These are phyloP conservation scores for Littorina saxatilis DNA, from an alignment of 1,140 invertebrate species.

Conservation along the genomic window DNA sequence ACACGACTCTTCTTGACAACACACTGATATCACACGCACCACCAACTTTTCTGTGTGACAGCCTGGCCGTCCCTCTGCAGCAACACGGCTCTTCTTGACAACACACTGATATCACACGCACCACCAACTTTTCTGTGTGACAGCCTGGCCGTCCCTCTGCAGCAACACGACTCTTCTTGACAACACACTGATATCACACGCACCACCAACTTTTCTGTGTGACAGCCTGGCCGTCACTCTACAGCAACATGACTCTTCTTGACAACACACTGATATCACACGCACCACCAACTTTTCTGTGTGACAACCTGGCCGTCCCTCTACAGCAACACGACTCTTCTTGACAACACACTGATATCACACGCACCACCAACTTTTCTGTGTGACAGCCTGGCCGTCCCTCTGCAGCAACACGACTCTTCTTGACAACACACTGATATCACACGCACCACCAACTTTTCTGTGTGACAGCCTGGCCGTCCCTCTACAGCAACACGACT, in stretches of 20 bases:
- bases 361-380: neutral
- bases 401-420: constrained; percentile 32
- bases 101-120: neutral
- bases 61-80: constrained; percentile 38
- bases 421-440: neutral
- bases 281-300: neutral
- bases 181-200: neutral
- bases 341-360: neutral
- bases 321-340: constrained; percentile 18
- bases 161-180: neutral
- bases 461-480: neutral
- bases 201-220: neutral
- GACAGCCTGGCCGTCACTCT: constrained; percentile 23
- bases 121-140: neutral
- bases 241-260: neutral
- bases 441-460: neutral
- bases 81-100: neutral
- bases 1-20: neutral
- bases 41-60: neutral
- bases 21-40: neutral
- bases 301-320: constrained; percentile 14
- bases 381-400: neutral
- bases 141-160: constrained; percentile 32
- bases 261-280: neutral
- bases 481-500: constrained; percentile 37